Evolutionary conservation across 2,797 vertebrate species (phyloP), one percentile per base, ranked within the genome.

Genomic region (Pseudocheirus occidentalis): DNA sequence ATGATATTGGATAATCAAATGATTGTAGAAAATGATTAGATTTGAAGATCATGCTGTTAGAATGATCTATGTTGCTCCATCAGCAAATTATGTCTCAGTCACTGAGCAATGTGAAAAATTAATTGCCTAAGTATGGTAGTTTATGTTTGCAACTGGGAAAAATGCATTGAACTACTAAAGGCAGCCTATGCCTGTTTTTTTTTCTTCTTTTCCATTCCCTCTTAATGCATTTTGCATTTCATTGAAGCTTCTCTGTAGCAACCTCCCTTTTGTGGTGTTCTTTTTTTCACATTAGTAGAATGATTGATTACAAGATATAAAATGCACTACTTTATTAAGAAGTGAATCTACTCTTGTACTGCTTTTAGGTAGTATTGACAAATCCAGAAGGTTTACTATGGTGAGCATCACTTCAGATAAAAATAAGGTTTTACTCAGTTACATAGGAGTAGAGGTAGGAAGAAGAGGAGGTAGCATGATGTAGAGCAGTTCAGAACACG

Each of bases 41-140:
- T 96, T 95, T 92, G 53, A 73, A 97, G 97, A 97, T 56, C 34
- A 94, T 81, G 93, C 91, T 59, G 34, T 90, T 90, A 29, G 56
- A 95, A 93, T 92, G 6, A 93, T 52, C 54, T 55, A 52, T 7
- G 6, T 93, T 95, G 31, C 92, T 95, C 92, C 94, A 81, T 94
- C 81, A 97, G 91, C 40, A 95, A 98, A 95, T 66, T 95, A 40
- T 91, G 18, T 16, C 91, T 97, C 95, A 95, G 94, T 94, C 62
- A 97, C 66, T 92, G 93, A 97, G 28, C 34, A 95, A 46, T 91
- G 97, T 97, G 59, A 98, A 98, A 97, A 53, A 96, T 91, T 97
- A 95, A 96, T 93, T 97, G 93, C 10, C 52, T 90, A 96, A 97
- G 54, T 66, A 89, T 73, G 54, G 96, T 56, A 13, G 90, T 97